Base-by-base conservation (phyloP, 2,797 vertebrate species). In the Allobates femoralis region DNA sequence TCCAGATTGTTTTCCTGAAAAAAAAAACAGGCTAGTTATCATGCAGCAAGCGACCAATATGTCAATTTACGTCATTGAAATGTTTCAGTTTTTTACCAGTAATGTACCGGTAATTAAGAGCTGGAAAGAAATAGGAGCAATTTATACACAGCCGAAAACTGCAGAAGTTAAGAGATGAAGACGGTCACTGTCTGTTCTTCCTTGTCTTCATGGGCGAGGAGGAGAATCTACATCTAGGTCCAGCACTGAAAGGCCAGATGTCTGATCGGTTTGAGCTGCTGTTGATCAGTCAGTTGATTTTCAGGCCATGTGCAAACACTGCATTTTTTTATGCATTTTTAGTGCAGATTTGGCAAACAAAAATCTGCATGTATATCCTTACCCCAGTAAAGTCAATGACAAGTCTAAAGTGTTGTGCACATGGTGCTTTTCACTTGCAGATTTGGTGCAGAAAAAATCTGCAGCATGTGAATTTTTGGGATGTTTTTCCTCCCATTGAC, bases 1-100 rank as follows among this genome's bases (percentile, higher is more conserved):
- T 12, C 83, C 83, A 88, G 86, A 81, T 88, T 88, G 86, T 85
- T 88, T 81, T 85, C 46, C 66, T 46, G 41, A 46, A 46, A 88
- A 77, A 79, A 81, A 41, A 75, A 75, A 64, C 78, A 88, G 86
- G 67, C 79, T 74, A 73, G 58, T 64, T 81, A 55, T 51, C 79
- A 80, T 69, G 37, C 23, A 81, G 69, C 58, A 81, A 81, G 83
- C 58, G 67, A 37, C 82, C 86, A 88, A 88, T 88, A 88, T 88
- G 86, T 66, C 86, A 66, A 58, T 85, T 56, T 81, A 71, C 82
- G 86, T 88, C 82, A 88, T 30, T 69, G 77, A 56, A 85, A 76
- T 66, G 80, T 81, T 84, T 84, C 51, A 34, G 8, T 82, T 8
- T 71, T 71, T 28, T 64, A 62, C 16, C 50, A 76, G 51, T n/a